These are phyloP conservation scores for Aldrovandia affinis DNA, from an alignment of 2,797 vertebrate genomes.

Conservation along the genomic window DNA sequence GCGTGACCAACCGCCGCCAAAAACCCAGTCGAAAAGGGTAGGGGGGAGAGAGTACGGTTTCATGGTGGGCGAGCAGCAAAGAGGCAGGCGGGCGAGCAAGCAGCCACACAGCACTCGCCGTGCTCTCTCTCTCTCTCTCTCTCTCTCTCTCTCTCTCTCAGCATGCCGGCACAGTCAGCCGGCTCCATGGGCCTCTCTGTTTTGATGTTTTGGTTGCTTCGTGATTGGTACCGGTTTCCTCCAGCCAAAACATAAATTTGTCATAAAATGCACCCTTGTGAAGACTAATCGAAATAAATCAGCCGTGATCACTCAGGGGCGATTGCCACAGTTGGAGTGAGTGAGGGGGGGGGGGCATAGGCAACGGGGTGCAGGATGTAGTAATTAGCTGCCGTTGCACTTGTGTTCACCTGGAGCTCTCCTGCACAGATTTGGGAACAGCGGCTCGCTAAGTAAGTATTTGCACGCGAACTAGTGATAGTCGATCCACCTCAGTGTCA, in stretches of 20 bases:
- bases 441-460: slow-evolving; percentile 81
- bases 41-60: neutral
- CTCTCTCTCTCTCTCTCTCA: neutral
- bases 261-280: slow-evolving; percentile 65
- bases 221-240: slow-evolving; percentile 74
- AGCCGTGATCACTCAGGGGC: slow-evolving; percentile 72
- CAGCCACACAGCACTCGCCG: neutral
- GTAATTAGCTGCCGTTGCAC: slow-evolving; percentile 74
- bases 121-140: slow-evolving; percentile 12
- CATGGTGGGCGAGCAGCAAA: neutral
- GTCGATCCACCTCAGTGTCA: slow-evolving; percentile 85
- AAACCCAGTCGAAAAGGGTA: neutral
- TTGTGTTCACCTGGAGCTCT: slow-evolving; percentile 69
- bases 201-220: slow-evolving; percentile 79
- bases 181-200: slow-evolving; percentile 56
- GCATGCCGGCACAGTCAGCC: slow-evolving; percentile 15
- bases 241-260: slow-evolving; percentile 84
- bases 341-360: slow-evolving; percentile 35
- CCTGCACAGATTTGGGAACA: slow-evolving; percentile 63
- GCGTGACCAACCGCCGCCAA: neutral
- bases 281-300: slow-evolving; percentile 82
- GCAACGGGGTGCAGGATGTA: slow-evolving; percentile 61
- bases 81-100: slow-evolving; percentile 1
- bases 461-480: slow-evolving; percentile 86
- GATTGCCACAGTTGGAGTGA: slow-evolving; percentile 59